Evolutionary conservation across 2,888 invertebrate species (phyloP).

Genomic region (Disparrhopalites patrizii): DNA sequence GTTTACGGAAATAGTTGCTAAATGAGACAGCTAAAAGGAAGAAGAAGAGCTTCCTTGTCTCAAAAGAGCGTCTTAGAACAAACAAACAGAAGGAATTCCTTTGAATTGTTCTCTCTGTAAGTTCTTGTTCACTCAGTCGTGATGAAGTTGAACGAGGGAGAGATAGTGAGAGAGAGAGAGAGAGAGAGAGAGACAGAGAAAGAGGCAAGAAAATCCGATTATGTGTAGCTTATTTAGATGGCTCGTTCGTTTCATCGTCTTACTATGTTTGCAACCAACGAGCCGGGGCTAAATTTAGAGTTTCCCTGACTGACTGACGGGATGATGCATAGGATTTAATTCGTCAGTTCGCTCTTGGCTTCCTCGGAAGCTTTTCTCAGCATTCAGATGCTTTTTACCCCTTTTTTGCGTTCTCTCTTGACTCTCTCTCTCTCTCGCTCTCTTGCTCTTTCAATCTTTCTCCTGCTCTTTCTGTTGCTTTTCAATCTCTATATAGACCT

Average conservation of each 20-base stretch:
- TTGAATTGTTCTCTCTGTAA: conserved; percentile 34
- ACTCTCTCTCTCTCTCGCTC: background rate
- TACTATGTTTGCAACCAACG: conserved; percentile 26
- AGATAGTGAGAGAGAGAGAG: background rate
- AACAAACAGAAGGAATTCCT: conserved; percentile 33
- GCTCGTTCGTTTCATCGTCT: conserved; percentile 10
- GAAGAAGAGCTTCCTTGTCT: conserved; percentile 18
- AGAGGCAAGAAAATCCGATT: conserved; percentile 25
- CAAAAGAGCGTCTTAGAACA: conserved; percentile 12
- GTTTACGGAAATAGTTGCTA: conserved; percentile 29
- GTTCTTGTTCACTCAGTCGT: conserved; percentile 31
- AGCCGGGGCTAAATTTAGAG: conserved; percentile 26
- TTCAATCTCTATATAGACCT: background rate
- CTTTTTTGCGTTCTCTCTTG: background rate
- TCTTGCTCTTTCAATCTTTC: background rate
- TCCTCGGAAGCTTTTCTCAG: conserved; percentile 7
- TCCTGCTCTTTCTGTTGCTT: background rate
- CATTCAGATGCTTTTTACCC: background rate
- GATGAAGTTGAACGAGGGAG: conserved; percentile 11
- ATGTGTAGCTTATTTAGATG: conserved; percentile 15
- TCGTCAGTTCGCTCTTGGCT: conserved; percentile 9
- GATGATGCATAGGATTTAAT: conserved; percentile 22
- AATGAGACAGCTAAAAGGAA: conserved; percentile 25
- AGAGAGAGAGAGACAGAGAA: background rate
- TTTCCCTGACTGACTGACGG: conserved; percentile 26